These are phyloP conservation scores for Ormyrus labotus DNA, from an alignment of 2,888 invertebrate species.

Conservation along the genomic window DNA sequence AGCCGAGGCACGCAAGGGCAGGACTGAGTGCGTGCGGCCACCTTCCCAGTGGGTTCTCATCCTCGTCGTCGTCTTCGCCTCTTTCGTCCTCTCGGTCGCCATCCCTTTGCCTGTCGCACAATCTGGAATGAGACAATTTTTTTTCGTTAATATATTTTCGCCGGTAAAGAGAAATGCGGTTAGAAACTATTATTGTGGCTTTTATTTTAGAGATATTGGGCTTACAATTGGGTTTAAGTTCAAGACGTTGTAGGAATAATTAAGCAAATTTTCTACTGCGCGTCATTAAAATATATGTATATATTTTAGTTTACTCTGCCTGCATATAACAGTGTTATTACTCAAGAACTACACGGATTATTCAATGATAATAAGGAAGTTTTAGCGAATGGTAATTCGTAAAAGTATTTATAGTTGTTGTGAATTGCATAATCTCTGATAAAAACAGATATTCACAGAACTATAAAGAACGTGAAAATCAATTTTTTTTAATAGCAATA, in stretches of 20 bases:
- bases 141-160: too few relatives aligned
- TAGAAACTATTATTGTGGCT: background rate
- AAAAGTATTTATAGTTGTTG: too few relatives aligned
- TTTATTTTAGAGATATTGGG: background rate
- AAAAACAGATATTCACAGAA: too few relatives aligned
- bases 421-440: too few relatives aligned
- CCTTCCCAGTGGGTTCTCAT: slow-evolving; percentile 78
- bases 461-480: too few relatives aligned
- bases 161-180: too few relatives aligned
- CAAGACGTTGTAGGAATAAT: background rate
- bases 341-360: too few relatives aligned
- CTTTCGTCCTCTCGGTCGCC: slow-evolving; percentile 72
- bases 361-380: too few relatives aligned
- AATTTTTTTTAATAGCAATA: too few relatives aligned
- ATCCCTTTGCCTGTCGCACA: slow-evolving; percentile 77
- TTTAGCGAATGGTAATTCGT: too few relatives aligned
- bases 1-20: slow-evolving; percentile 88
- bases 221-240: background rate
- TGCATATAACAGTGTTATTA: too few relatives aligned
- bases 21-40: slow-evolving; percentile 87
- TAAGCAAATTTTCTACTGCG: background rate
- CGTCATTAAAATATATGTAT: background rate
- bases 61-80: slow-evolving; percentile 70
- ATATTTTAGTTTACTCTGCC: background rate
- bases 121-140: slow-evolving; percentile 68